Evolutionary conservation across 2,888 invertebrate species (phyloP).

Genomic region (Nineta flava): DNA sequence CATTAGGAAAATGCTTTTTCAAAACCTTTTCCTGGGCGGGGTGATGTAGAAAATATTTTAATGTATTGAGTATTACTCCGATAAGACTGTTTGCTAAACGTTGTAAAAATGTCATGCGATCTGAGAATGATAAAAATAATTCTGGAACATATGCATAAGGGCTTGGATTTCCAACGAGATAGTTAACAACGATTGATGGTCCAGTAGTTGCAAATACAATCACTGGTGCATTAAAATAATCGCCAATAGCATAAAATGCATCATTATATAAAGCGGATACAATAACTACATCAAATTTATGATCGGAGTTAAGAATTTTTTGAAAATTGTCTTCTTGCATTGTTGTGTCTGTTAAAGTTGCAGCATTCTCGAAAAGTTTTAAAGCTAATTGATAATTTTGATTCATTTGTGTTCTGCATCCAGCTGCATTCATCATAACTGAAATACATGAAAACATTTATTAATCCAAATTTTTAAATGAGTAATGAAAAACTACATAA

Average conservation of each 20-base stretch:
- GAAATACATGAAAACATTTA: too few species aligned
- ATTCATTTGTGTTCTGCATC: too few species aligned
- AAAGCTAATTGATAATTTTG: too few species aligned
- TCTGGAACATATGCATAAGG: slow-evolving; percentile 34
- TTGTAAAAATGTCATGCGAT: slow-evolving; percentile 33
- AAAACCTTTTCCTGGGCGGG: slow-evolving; percentile 12
- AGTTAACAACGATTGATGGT: slow-evolving; percentile 28
- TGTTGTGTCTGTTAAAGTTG: slow-evolving; percentile 8
- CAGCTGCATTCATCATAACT: too few species aligned
- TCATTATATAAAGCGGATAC: slow-evolving; percentile 33
- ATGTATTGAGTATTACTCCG: slow-evolving; percentile 28
- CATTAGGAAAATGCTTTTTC: slow-evolving; percentile 15
- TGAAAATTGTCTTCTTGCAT: slow-evolving; percentile 12
- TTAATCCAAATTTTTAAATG: too few species aligned
- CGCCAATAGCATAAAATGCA: slow-evolving; percentile 25
- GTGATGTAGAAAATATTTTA: slow-evolving; percentile 1
- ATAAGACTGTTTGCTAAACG: slow-evolving; percentile 29
- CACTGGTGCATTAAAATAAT: slow-evolving; percentile 23
- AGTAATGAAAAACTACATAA: too few species aligned
- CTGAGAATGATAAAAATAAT: slow-evolving; percentile 24
- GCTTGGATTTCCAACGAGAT: slow-evolving; percentile 29
- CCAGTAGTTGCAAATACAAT: slow-evolving; percentile 28
- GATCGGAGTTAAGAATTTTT: slow-evolving; percentile 20
- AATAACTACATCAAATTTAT: slow-evolving; percentile 27
- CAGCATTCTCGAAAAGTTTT: too few species aligned